Evolutionary conservation across 2,888 invertebrate species (phyloP).

Genomic region (Rapana venosa): DNA sequence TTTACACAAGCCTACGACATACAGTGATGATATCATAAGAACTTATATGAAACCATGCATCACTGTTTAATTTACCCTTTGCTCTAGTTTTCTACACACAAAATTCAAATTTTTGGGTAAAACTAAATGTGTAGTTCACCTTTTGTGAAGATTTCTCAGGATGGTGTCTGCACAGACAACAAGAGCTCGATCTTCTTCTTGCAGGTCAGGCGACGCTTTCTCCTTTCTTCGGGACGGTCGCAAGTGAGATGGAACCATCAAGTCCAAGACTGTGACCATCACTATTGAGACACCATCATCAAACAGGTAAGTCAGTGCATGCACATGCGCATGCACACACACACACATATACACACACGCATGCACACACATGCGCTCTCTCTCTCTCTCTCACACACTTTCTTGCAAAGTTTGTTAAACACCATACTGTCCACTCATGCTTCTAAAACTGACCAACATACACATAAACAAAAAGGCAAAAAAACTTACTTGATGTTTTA

Average conservation of each 20-base stretch:
- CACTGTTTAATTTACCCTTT: too few species aligned
- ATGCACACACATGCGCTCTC: conserved; percentile 1
- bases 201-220: neutral
- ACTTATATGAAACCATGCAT: too few species aligned
- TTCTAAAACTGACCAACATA: neutral
- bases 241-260: neutral
- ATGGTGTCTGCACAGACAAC: neutral
- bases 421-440: too few species aligned
- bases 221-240: neutral
- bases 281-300: neutral
- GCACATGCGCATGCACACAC: neutral
- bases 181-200: neutral
- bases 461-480: neutral
- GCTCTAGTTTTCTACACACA: too few species aligned
- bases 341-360: conserved; percentile 7
- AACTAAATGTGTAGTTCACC: neutral
- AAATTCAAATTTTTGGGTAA: too few species aligned
- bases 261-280: conserved; percentile 12
- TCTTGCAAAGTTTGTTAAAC: too few species aligned
- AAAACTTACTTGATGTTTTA: conserved; percentile 22
- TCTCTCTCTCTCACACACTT: neutral
- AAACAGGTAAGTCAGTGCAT: neutral
- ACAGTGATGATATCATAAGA: too few species aligned
- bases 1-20: too few species aligned
- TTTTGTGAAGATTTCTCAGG: conserved; percentile 16